Percentiles rank a stretch among this genome's conserved stretches.
These are phyloP conservation scores for Odontophorus gujanensis DNA, from an alignment of 2,113 vertebrate species.

Conservation along the genomic window DNA sequence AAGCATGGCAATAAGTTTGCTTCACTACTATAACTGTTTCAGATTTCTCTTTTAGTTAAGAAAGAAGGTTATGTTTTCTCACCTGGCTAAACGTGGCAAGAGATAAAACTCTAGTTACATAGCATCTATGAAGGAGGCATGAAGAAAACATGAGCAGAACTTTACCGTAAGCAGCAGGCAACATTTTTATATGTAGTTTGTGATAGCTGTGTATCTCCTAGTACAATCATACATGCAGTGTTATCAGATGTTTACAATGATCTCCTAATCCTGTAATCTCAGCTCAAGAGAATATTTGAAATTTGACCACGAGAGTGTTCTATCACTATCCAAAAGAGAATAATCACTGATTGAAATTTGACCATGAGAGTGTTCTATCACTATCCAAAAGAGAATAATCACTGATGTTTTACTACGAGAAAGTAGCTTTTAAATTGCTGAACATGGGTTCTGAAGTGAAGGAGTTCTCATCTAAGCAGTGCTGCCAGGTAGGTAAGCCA, in stretches of 20 bases:
- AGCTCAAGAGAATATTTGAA: not conserved
- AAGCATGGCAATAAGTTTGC: not conserved
- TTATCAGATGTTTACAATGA: not conserved
- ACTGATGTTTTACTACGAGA: not conserved
- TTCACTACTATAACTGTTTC: not conserved
- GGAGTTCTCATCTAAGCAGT: not conserved
- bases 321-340: too few species aligned
- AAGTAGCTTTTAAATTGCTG: not conserved
- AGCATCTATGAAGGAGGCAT: not conserved
- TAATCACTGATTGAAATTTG: too few species aligned
- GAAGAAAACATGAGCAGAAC: not conserved
- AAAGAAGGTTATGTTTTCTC: not conserved
- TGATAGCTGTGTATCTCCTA: not conserved
- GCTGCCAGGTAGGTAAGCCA: not conserved
- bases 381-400: too few species aligned
- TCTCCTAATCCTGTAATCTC: not conserved
- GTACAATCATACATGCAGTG: not conserved
- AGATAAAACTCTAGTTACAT: not conserved
- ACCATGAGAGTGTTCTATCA: not conserved
- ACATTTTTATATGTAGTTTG: not conserved
- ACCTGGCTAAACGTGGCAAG: not conserved
- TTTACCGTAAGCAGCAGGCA: not conserved
- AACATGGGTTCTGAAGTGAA: not conserved
- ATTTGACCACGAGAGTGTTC: not conserved
- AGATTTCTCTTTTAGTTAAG: not conserved